A percentile compares a stretch with the other conserved stretches of the same genome.
phyloP scores from a whole-genome alignment of 2,888 invertebrate genomes.

The Trisateles emortualis region DNA sequence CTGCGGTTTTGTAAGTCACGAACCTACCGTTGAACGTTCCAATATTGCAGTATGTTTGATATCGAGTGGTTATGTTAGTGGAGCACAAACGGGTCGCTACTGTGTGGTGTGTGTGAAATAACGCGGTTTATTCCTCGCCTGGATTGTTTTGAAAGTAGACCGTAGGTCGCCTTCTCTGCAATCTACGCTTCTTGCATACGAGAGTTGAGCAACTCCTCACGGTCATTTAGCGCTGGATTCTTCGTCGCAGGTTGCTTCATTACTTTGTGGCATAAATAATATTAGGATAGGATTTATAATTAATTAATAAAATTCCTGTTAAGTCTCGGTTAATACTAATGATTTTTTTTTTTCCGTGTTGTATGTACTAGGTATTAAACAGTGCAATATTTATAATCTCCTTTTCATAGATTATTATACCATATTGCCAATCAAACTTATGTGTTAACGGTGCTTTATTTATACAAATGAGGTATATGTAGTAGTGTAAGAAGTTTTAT shows the following conservation, averaged over 20 bases:
- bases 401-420: no score
- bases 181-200: conserved; percentile 17
- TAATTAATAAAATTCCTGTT: no score
- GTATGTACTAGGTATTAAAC: no score
- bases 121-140: conserved; percentile 13
- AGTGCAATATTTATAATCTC: no score
- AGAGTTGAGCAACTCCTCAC: conserved; percentile 18
- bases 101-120: conserved; percentile 10
- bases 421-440: no score
- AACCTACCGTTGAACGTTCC: conserved; percentile 7
- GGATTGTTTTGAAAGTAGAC: conserved; percentile 20
- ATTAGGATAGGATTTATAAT: no score
- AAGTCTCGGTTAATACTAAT: no score
- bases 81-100: conserved; percentile 4
- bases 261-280: not conserved
- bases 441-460: no score
- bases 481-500: no score
- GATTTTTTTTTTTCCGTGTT: no score
- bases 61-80: conserved; percentile 5
- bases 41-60: conserved; percentile 5
- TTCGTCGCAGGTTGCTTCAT: conserved; percentile 17
- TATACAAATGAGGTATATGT: no score
- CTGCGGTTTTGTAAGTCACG: conserved; percentile 34
- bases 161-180: conserved; percentile 17
- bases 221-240: conserved; percentile 14